A percentile compares a stretch with the other conserved stretches of the same genome.
Evolutionary conservation across 2,888 invertebrate genomes (phyloP).

Genomic region (Drosophila planitibia): DNA sequence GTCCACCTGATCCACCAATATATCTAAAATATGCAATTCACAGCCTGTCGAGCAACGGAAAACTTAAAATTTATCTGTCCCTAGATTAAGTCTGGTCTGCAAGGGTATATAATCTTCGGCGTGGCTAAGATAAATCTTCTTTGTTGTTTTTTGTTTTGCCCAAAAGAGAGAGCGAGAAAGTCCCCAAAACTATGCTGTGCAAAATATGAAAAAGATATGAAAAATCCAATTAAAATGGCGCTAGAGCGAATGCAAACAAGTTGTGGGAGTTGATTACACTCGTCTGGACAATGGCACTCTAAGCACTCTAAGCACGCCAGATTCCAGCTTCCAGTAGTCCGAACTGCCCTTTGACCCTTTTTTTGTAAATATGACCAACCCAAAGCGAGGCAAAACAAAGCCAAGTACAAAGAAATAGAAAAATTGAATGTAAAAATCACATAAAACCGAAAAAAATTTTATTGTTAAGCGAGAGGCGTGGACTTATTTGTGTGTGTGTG

Average conservation of each 20-base stretch:
- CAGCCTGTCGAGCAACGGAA: not conserved
- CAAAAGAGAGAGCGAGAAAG: not conserved
- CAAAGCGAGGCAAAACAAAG: not conserved
- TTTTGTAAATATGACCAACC: not conserved
- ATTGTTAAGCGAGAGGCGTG: constrained; percentile 71
- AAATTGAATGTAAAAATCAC: constrained; percentile 17
- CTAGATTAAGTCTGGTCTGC: not conserved
- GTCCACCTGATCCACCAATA: not conserved
- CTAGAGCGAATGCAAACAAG: constrained; percentile 10
- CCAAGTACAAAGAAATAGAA: constrained; percentile 8
- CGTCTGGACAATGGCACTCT: not conserved
- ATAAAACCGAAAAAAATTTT: constrained; percentile 69
- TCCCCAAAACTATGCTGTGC: constrained; percentile 14
- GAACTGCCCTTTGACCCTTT: constrained; percentile 1
- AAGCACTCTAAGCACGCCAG: not conserved
- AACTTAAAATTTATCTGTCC: not conserved
- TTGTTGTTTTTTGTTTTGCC: not conserved
- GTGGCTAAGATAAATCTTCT: not conserved
- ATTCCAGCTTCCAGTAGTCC: not conserved
- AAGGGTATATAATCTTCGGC: not conserved
- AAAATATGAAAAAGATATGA: not conserved
- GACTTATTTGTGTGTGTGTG: not conserved
- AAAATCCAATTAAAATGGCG: constrained; percentile 34
- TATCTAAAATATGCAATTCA: not conserved
- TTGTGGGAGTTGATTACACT: constrained; percentile 22